Evolutionary conservation across 2,113 vertebrate species (phyloP), one percentile per base, ranked within the genome.

Genomic region (Epinephelus lanceolatus): DNA sequence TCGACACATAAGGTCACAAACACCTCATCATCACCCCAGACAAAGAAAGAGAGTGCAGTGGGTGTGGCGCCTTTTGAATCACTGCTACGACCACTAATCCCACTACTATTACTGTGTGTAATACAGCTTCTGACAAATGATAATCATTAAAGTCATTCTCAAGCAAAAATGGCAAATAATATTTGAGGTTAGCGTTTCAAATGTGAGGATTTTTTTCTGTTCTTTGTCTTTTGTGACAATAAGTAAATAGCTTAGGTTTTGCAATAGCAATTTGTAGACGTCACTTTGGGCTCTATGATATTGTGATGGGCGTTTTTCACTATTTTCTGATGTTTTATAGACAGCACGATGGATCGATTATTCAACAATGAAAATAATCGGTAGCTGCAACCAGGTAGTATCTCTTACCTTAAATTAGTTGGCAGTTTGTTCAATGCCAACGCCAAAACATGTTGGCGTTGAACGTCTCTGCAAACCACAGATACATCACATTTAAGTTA

Each of bases 1-100:
- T 45, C 75, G 57, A 74, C 84, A 83, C 61, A n/a, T 23, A 79
- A 88, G 83, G 86, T 91, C 82, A 84, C 56, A 61, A 57, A 78
- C 82, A 76, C 80, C 70, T 85, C 40, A 21, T 86, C 78, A 49
- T 65, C 87, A 74, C 77, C 47, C 80, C 83, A 78, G 69, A 86
- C 87, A 75, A 71, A 78, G 70, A 57, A 14, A 19, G 51, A 74
- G 55, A 49, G 71, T 3, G 6, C 25, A 49, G 15, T 51, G 69
- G 76, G 85, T 55, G 87, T 81, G 68, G 75, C 40, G 14, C 66
- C 11, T 56, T 45, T 17, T 33, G 7, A 21, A n/a, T 76, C 61
- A 17, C 27, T 73, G 21, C 30, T 25, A 12, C 0, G 1, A 49
- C 47, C 42, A 45, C 42, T 45, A 30, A 18, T 30, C 23, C 59